These are phyloP conservation scores for Dromiciops gliroides DNA, from an alignment of 2,113 vertebrate genomes.

Conservation along the genomic window DNA sequence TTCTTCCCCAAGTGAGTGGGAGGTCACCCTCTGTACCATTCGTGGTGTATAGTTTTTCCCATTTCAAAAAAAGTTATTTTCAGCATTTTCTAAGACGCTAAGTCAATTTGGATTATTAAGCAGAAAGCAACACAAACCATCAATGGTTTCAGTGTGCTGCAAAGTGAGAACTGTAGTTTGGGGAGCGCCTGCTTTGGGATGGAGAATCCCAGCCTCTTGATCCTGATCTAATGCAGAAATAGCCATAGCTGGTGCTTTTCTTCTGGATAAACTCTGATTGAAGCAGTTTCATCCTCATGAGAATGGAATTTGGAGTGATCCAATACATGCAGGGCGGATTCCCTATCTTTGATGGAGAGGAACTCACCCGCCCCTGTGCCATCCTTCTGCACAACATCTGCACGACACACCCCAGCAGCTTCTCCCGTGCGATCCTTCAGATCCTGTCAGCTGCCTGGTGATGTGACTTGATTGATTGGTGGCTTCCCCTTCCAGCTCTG, in stretches of 20 bases:
- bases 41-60: constrained; percentile 66
- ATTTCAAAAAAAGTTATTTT: constrained; percentile 63
- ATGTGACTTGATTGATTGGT: constrained; percentile 79
- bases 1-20: not conserved
- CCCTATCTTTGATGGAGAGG: constrained; percentile 91
- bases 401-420: constrained; percentile 90
- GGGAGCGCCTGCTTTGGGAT: constrained; percentile 90
- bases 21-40: not conserved
- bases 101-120: constrained; percentile 84
- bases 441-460: constrained; percentile 93
- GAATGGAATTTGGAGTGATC: constrained; percentile 90
- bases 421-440: constrained; percentile 92
- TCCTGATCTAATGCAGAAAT: constrained; percentile 92
- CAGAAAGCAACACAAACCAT: constrained; percentile 74
- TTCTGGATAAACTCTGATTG: constrained; percentile 92
- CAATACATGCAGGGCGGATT: constrained; percentile 88
- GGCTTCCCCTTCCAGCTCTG: not conserved
- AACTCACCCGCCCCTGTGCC: constrained; percentile 91
- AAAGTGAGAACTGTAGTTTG: constrained; percentile 91
- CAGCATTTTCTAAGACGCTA: constrained; percentile 79
- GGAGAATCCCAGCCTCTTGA: constrained; percentile 92
- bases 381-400: constrained; percentile 88
- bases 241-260: constrained; percentile 87
- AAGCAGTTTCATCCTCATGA: constrained; percentile 91
- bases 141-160: constrained; percentile 83